Percentiles rank a stretch among this genome's conserved stretches.
Evolutionary conservation across 2,797 vertebrate species (phyloP).

Genomic region (Pelodytes ibericus): DNA sequence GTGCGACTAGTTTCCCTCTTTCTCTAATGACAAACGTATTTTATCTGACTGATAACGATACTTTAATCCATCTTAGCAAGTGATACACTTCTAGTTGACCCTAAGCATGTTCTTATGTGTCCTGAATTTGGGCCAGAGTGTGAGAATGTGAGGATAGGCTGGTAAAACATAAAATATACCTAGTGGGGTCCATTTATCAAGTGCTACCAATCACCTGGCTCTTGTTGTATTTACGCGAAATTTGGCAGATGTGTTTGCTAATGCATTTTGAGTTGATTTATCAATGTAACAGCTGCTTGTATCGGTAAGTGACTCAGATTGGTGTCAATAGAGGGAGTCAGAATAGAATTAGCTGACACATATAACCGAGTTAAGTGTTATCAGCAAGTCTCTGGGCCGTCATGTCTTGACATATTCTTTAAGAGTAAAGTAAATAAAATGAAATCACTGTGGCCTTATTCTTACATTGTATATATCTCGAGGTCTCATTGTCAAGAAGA

Average conservation of each 20-base stretch:
- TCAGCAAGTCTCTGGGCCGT: conserved; percentile 36
- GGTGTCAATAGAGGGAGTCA: conserved; percentile 43
- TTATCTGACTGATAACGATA: no score
- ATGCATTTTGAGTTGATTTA: conserved; percentile 44
- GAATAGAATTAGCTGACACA: conserved; percentile 38
- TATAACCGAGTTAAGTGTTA: conserved; percentile 45
- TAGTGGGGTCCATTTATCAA: conserved; percentile 44
- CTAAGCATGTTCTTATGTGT: not conserved
- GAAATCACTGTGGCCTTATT: no score
- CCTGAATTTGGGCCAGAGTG: not conserved
- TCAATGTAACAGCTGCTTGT: conserved; percentile 40
- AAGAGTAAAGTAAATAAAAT: not conserved
- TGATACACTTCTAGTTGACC: not conserved
- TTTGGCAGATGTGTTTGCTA: conserved; percentile 47
- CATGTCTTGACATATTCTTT: conserved; percentile 9
- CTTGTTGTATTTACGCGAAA: conserved; percentile 27
- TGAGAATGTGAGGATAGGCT: not conserved
- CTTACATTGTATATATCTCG: not conserved
- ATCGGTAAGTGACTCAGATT: conserved; percentile 45
- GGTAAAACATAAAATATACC: conserved; percentile 10
- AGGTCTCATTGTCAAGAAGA: no score
- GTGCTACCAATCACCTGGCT: conserved; percentile 27
- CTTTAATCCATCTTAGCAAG: conserved; percentile 29
- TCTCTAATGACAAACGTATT: no score
- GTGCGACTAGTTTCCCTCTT: no score